These are phyloP conservation scores for Trididemnum clinides DNA, from an alignment of 23 tunicate genomes.

Conservation along the genomic window DNA sequence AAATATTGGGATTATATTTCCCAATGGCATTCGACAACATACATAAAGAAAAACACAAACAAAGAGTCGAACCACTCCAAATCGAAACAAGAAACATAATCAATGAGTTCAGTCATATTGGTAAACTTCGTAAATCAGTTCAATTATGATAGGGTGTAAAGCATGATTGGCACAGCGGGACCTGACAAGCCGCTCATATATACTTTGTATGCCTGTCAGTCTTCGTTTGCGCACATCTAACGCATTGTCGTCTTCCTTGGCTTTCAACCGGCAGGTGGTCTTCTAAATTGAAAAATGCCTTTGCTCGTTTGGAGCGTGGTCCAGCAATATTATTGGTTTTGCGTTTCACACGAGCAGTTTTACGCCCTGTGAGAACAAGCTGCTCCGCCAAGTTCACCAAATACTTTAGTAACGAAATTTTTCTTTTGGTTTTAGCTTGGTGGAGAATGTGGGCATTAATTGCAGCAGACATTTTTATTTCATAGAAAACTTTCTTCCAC, in stretches of 20 bases:
- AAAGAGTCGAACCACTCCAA: too few species aligned
- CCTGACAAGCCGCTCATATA: constrained; percentile 20
- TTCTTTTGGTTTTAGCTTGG: background rate
- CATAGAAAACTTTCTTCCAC: constrained; percentile 23
- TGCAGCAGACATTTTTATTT: constrained; percentile 29
- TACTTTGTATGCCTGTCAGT: constrained; percentile 16
- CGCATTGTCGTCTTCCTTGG: constrained; percentile 25
- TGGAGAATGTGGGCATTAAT: background rate
- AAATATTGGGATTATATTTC: too few species aligned
- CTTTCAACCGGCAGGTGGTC: constrained; percentile 23
- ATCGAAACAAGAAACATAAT: constrained; percentile 9
- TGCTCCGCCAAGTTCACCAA: constrained; percentile 23
- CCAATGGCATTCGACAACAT: too few species aligned
- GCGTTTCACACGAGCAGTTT: background rate
- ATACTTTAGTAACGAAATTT: constrained; percentile 20
- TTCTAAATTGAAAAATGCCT: background rate
- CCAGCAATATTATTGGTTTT: constrained; percentile 12
- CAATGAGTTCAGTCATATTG: background rate
- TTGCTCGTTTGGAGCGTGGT: constrained; percentile 14
- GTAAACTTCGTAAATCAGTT: background rate
- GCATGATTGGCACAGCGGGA: constrained; percentile 22
- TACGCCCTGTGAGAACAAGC: constrained; percentile 25
- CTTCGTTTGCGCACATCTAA: constrained; percentile 22
- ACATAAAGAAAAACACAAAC: too few species aligned
- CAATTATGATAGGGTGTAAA: constrained; percentile 12